A percentile compares a stretch with the other conserved stretches of the same genome.
These are phyloP conservation scores for Cataglyphis livida DNA, from an alignment of 2,888 invertebrate species.

Conservation along the genomic window DNA sequence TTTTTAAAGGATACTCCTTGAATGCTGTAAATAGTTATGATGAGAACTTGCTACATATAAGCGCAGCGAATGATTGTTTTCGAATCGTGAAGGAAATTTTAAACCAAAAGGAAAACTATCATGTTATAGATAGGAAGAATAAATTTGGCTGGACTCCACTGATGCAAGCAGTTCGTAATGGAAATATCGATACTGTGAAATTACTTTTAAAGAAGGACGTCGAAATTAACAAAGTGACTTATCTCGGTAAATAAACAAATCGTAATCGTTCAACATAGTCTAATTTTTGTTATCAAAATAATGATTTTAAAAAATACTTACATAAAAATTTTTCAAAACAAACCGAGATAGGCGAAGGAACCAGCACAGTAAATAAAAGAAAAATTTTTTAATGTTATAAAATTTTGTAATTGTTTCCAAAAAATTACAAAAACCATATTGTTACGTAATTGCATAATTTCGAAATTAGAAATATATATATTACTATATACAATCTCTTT, in stretches of 20 bases:
- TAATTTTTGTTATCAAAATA: not conserved
- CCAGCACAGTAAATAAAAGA: no score
- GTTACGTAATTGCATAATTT: constrained; percentile 1
- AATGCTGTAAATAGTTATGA: constrained; percentile 80
- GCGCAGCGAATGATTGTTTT: constrained; percentile 79
- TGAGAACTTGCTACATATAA: constrained; percentile 80
- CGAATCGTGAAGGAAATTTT: constrained; percentile 76
- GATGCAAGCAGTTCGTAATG: constrained; percentile 82
- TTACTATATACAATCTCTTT: not conserved
- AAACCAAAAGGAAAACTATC: constrained; percentile 62
- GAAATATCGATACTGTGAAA: constrained; percentile 77
- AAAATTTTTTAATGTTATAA: not conserved
- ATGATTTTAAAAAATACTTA: not conserved
- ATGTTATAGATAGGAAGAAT: constrained; percentile 77
- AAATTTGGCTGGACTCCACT: constrained; percentile 83
- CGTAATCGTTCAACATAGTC: not conserved
- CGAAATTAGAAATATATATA: not conserved
- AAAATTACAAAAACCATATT: not conserved
- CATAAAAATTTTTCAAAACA: not conserved
- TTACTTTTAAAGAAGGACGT: constrained; percentile 76
- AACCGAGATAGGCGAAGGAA: no score
- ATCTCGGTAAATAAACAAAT: constrained; percentile 75
- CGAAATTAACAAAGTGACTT: constrained; percentile 76
- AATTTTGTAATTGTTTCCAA: not conserved
- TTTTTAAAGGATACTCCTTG: constrained; percentile 77